These are phyloP conservation scores for Neosalanx taihuensis DNA, from an alignment of 2,797 vertebrate species.

Conservation along the genomic window DNA sequence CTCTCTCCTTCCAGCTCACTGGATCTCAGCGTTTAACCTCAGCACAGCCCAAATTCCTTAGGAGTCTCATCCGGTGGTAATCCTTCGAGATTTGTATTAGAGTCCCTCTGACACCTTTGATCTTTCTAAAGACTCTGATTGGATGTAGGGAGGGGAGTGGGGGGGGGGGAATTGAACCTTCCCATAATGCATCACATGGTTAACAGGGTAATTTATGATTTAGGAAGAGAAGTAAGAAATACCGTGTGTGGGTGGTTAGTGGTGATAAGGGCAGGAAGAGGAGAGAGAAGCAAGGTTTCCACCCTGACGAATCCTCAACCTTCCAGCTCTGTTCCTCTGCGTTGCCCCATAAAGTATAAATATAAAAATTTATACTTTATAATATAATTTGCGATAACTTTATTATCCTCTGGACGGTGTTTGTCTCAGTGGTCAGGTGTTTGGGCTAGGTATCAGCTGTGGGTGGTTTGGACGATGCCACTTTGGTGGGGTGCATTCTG, in stretches of 20 bases:
- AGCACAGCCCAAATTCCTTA: slow-evolving; percentile 65
- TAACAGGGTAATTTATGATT: slow-evolving; percentile 67
- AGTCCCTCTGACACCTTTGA: slow-evolving; percentile 77
- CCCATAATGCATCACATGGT: slow-evolving; percentile 63
- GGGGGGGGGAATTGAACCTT: slow-evolving; percentile 57
- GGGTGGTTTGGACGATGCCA: too few relatives aligned
- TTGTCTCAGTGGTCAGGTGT: too few relatives aligned
- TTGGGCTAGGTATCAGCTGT: too few relatives aligned
- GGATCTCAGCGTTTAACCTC: slow-evolving; percentile 57
- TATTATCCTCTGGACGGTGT: too few relatives aligned
- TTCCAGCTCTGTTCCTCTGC: too few relatives aligned
- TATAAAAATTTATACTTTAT: too few relatives aligned
- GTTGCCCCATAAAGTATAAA: too few relatives aligned
- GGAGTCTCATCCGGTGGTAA: slow-evolving; percentile 73
- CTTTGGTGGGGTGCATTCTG: too few relatives aligned
- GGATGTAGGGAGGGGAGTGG: slow-evolving; percentile 61
- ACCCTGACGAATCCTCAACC: not conserved
- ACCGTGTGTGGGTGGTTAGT: slow-evolving; percentile 54
- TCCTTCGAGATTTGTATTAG: slow-evolving; percentile 77
- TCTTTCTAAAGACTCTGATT: slow-evolving; percentile 73
- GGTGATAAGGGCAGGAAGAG: not conserved
- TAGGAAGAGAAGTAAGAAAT: slow-evolving; percentile 67
- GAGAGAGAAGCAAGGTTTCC: not conserved
- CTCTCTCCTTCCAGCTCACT: slow-evolving; percentile 38
- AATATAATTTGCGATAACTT: too few relatives aligned